Base-by-base conservation (phyloP, 2,797 vertebrate species). In the Rousettus madagascariensis region DNA sequence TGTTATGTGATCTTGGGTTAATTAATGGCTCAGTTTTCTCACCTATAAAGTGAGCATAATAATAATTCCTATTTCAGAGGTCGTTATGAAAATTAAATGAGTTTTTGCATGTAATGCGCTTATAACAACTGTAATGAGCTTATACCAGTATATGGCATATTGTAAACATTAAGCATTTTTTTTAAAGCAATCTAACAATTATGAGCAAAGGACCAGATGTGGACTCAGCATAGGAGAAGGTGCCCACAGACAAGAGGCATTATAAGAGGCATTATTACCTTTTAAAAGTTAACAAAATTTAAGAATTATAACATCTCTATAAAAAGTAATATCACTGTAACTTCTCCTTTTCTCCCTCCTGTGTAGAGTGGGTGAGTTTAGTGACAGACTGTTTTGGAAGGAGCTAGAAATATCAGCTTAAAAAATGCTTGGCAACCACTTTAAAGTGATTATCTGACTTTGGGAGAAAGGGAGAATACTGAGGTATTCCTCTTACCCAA, bases 311-410 rank as follows among this genome's bases (percentile, higher is more conserved):
- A 87, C 15, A 28, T 96, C 95, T 96, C 96, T 97, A 98, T 97
- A 97, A 96, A 97, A 98, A 97, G 97, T 95, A 96, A 93, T 93
- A 84, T 94, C 96, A 89, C 91, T 90, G 94, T 75, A 89, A 82
- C 83, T 97, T 95, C 72, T 95, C 66, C 69, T 90, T 94, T 57
- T 95, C 61, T 78, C 90, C 95, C 94, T 97, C 94, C 92, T 87
- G 65, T 97, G 95, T 78, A 94, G 96, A 98, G 97, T 97, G 97
- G 97, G 96, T 95, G 97, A 95, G 78, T 97, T 97, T 96, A 96
- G 96, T 97, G 97, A 97, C 97, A 98, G 97, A 97, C 97, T 97
- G 96, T 97, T 98, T 98, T 97, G 95, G 96, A 98, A 98, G 94
- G 89, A 97, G 95, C 96, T 97, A 96, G 97, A 97, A 96, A 97